Conservation (phyloP, 2,888 invertebrate genomes). For the Hypena proboscidalis region DNA sequence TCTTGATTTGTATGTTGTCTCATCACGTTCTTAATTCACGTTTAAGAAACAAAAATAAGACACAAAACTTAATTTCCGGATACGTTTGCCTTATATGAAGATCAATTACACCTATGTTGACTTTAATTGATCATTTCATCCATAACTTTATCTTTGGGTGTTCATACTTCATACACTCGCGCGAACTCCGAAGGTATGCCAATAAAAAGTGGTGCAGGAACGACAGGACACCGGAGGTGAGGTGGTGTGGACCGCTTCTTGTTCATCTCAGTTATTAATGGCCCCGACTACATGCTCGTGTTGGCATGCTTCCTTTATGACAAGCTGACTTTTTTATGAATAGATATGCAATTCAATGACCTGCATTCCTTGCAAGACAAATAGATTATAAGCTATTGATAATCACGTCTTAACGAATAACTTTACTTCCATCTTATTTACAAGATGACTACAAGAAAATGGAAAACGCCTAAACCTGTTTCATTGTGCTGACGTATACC, state of each 20-base stretch:
- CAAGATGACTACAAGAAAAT: neutral
- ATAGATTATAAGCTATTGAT: too few species aligned
- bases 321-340: conserved; percentile 29
- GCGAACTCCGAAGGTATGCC: conserved; percentile 36
- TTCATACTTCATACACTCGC: conserved; percentile 19
- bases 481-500: neutral
- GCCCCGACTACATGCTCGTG: conserved; percentile 35
- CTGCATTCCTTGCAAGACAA: too few species aligned
- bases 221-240: conserved; percentile 36
- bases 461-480: neutral
- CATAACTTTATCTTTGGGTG: too few species aligned
- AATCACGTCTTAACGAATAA: too few species aligned
- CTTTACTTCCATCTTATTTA: too few species aligned
- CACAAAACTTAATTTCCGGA: too few species aligned
- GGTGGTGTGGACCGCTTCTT: conserved; percentile 44
- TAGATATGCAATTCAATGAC: conserved; percentile 20
- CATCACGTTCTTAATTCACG: too few species aligned
- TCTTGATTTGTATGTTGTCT: too few species aligned
- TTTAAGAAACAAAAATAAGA: too few species aligned
- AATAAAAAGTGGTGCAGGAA: conserved; percentile 52
- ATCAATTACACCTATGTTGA: too few species aligned
- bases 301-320: conserved; percentile 41
- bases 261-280: conserved; percentile 46
- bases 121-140: too few species aligned
- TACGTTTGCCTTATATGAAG: too few species aligned